Base-by-base conservation (phyloP, 1,140 invertebrate species). In the Lepidurus couesii region DNA sequence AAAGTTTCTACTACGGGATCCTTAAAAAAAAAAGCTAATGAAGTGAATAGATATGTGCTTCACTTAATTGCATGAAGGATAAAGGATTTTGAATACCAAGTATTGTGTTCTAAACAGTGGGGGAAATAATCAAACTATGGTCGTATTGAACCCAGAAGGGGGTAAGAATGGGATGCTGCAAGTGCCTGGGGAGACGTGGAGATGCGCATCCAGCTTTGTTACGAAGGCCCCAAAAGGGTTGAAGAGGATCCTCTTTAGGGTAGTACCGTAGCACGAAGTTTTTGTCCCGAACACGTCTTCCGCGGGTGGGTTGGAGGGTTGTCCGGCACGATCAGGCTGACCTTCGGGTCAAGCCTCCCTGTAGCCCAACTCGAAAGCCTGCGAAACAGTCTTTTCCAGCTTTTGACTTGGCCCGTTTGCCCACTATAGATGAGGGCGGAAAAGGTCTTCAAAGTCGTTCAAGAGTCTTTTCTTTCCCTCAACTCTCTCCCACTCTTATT, bases 271-370 rank as follows among this genome's bases (percentile, higher is more conserved):
- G 53, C 53, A 65, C 53, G 53, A 65, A 65, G 53, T 65, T 65
- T 65, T 65, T 65, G 53, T 65, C 53, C 53, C 53, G 21, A 65
- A 65, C 53, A 65, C 53, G 53, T 65, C 53, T 65, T 65, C 53
- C 53, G 53, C 53, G 53, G 53, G 53, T n/a, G 53, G 53, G 53
- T 65, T 13, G 6, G 53, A 65, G 53, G 53, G 53, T 65, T 65
- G 53, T 65, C 53, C 53, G 53, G 53, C 53, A 65, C 53, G 53
- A 65, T 65, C 53, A 65, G 53, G 53, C 13, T 65, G 53, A 65
- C 53, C 53, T 65, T 65, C 53, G 53, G 53, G 53, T 65, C 53
- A 65, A 65, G 53, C 53, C 53, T 65, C 8, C 53, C 53, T 13
- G 53, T 65, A 65, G 53, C 53, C 53, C 53, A 65, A 65, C 53